Evolutionary conservation across 2,113 vertebrate species (phyloP).

Genomic region (Dipodomys spectabilis): DNA sequence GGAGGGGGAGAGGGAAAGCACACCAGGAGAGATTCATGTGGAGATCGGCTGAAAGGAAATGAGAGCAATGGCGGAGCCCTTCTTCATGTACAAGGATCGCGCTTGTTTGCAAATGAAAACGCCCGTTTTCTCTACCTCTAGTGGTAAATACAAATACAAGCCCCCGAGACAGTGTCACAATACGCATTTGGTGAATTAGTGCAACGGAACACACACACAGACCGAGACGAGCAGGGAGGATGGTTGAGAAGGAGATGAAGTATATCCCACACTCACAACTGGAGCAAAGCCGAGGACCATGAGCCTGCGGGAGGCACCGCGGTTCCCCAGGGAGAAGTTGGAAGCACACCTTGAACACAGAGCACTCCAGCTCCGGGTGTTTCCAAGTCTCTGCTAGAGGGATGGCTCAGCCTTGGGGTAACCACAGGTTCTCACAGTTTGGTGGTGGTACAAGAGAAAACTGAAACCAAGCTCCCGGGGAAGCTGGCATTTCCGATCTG

Average conservation of each 20-base stretch:
- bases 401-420: conserved; percentile 58
- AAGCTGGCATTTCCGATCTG: conserved; percentile 52
- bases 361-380: conserved; percentile 68
- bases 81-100: conserved; percentile 9
- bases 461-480: conserved; percentile 30
- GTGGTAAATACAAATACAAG: conserved; percentile 66
- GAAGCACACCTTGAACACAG: not conserved
- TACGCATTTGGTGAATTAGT: conserved; percentile 78
- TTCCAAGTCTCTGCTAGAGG: conserved; percentile 62
- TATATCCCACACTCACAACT: conserved; percentile 45
- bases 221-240: conserved; percentile 18
- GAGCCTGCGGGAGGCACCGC: conserved; percentile 38
- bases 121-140: conserved; percentile 66
- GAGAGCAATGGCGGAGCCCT: conserved; percentile 46
- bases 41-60: conserved; percentile 35
- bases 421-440: conserved; percentile 70
- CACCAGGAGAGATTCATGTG: not conserved
- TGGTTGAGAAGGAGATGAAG: not conserved
- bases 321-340: conserved; percentile 70
- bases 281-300: conserved; percentile 42
- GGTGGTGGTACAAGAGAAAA: conserved; percentile 48
- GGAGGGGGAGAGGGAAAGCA: not conserved
- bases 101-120: conserved; percentile 45
- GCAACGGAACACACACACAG: conserved; percentile 57
- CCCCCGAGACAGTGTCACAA: conserved; percentile 75